Conservation (phyloP, 2,113 vertebrate species). For the Eptatretus burgeri region DNA sequence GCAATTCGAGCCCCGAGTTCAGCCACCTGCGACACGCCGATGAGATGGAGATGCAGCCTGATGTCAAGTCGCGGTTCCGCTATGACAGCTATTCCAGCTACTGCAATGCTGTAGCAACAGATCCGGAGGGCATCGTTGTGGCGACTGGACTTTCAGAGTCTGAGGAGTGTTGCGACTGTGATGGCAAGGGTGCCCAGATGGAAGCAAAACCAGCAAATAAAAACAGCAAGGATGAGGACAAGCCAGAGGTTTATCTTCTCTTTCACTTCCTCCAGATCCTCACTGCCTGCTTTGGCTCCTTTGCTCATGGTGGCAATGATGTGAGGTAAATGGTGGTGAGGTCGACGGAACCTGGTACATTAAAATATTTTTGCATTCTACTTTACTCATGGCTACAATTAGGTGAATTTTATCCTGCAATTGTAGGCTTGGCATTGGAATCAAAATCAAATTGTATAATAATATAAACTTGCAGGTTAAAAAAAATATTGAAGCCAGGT, state of each 20-base stretch:
- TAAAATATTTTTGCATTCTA: too few species aligned
- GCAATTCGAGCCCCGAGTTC: constrained; percentile 23
- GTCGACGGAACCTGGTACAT: background rate
- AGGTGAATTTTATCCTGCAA: too few species aligned
- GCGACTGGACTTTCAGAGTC: constrained; percentile 17
- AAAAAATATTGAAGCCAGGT: too few species aligned
- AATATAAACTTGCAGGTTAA: too few species aligned
- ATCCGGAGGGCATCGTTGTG: constrained; percentile 18
- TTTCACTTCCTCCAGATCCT: constrained; percentile 91
- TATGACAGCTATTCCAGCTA: constrained; percentile 78
- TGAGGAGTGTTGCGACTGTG: constrained; percentile 13
- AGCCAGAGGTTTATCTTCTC: constrained; percentile 42
- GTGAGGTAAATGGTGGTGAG: constrained; percentile 37
- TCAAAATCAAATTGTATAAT: too few species aligned
- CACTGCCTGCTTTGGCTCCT: constrained; percentile 78
- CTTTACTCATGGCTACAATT: too few species aligned
- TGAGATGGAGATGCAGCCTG: background rate
- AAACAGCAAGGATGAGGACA: constrained; percentile 51
- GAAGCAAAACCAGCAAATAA: constrained; percentile 12
- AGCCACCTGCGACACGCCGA: background rate
- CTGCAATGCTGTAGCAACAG: constrained; percentile 29
- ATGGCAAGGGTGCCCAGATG: constrained; percentile 15
- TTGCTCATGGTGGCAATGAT: constrained; percentile 81
- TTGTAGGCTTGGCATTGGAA: too few species aligned
- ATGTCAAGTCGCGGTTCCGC: constrained; percentile 31